These are phyloP conservation scores for Ciconia maguari DNA, from an alignment of 2,113 vertebrate genomes.

Conservation along the genomic window DNA sequence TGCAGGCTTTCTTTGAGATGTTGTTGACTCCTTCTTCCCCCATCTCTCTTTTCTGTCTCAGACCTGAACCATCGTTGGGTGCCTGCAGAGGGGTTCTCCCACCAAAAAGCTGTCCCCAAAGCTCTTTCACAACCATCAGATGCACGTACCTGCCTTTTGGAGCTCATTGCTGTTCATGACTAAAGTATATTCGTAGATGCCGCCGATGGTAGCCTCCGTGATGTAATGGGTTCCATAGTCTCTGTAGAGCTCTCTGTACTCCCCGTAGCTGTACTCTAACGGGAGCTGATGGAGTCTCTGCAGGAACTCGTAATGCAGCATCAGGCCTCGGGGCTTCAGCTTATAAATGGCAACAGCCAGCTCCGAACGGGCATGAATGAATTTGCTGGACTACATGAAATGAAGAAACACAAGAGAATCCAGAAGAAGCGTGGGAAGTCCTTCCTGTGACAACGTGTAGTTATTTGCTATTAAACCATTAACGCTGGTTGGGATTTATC, in stretches of 20 bases:
- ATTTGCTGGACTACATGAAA: conserved; percentile 76
- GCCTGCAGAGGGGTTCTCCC: background rate
- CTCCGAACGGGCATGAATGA: conserved; percentile 78
- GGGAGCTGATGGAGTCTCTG: conserved; percentile 81
- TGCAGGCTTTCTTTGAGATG: background rate
- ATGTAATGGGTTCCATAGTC: conserved; percentile 92
- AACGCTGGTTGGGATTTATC: fast-evolving
- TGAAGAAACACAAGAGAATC: background rate
- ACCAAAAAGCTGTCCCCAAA: background rate
- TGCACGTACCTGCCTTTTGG: conserved; percentile 65
- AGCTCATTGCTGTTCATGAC: conserved; percentile 78
- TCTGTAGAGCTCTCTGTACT: conserved; percentile 86
- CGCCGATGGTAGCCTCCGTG: conserved; percentile 84
- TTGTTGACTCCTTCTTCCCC: background rate
- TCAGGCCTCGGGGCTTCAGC: conserved; percentile 78
- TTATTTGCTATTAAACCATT: background rate
- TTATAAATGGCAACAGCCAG: conserved; percentile 83
- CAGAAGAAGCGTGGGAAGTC: background rate
- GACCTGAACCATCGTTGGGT: background rate
- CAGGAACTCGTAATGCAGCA: conserved; percentile 89
- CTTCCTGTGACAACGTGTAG: fast-evolving
- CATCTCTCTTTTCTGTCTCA: background rate
- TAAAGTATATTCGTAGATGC: conserved; percentile 83
- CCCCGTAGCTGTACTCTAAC: conserved; percentile 82
- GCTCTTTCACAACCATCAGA: background rate